Evolutionary conservation across 2,888 invertebrate species (phyloP).

Genomic region (Orthosia gracilis): DNA sequence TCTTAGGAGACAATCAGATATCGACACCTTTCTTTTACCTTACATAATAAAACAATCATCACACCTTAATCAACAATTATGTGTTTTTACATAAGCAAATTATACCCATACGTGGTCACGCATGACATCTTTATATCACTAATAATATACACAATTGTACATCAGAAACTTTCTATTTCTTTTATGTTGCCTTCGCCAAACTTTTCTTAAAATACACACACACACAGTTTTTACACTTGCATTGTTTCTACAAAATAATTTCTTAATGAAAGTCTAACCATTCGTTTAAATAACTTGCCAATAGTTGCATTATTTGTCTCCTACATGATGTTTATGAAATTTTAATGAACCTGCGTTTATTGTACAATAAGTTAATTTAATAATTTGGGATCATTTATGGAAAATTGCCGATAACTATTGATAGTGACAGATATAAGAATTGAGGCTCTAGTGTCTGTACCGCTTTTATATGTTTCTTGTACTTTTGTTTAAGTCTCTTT

Average conservation of each 20-base stretch:
- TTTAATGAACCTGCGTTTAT: neutral
- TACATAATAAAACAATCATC: constrained; percentile 27
- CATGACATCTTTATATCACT: constrained; percentile 32
- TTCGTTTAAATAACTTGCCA: neutral
- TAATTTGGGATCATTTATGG: neutral
- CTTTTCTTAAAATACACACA: too few species aligned
- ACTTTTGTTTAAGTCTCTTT: neutral
- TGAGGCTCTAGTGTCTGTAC: neutral
- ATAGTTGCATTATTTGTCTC: constrained; percentile 20
- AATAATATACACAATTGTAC: constrained; percentile 34
- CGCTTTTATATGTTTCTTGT: neutral
- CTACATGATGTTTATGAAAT: constrained; percentile 11
- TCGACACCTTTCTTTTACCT: constrained; percentile 8
- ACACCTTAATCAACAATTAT: constrained; percentile 29
- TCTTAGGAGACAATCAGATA: neutral
- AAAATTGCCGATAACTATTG: neutral
- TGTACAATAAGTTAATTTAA: neutral
- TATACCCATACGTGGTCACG: constrained; percentile 50
- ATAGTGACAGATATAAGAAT: neutral
- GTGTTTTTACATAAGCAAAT: constrained; percentile 45
- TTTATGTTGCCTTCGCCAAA: constrained; percentile 3
- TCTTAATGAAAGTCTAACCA: too few species aligned
- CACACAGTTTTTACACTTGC: too few species aligned
- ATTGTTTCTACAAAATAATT: too few species aligned
- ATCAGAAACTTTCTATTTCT: constrained; percentile 56